Evolutionary conservation across 2,797 vertebrate genomes (phyloP).

Genomic region (Anas georgica): DNA sequence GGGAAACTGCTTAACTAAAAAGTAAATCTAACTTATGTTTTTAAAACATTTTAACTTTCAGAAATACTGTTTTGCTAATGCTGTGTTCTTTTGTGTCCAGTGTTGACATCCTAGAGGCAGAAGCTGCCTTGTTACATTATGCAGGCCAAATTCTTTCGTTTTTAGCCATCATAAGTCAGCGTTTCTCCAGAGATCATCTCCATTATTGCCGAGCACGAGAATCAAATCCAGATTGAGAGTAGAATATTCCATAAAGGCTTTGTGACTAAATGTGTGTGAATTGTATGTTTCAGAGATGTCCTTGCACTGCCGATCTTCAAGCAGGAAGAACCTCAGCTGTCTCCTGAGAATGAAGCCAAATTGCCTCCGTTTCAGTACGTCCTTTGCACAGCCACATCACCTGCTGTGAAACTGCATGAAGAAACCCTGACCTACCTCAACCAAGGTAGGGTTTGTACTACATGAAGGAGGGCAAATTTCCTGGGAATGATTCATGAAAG

Average conservation of each 20-base stretch:
- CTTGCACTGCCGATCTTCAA: conserved; percentile 88
- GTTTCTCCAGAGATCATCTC: background rate
- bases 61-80: background rate
- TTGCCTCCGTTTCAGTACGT: conserved; percentile 87
- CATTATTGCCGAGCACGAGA: background rate
- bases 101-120: background rate
- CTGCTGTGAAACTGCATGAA: conserved; percentile 90
- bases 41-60: background rate
- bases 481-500: background rate
- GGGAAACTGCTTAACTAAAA: background rate
- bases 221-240: background rate
- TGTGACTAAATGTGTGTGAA: background rate
- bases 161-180: fast-evolving
- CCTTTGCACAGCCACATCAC: conserved; percentile 90
- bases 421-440: conserved; percentile 96
- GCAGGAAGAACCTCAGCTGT: conserved; percentile 85
- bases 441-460: conserved; percentile 83
- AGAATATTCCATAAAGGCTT: background rate
- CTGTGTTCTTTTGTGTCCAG: background rate
- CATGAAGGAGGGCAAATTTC: background rate
- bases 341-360: conserved; percentile 79
- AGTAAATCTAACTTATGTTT: background rate
- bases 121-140: background rate
- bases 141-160: background rate
- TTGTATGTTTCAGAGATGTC: conserved; percentile 80